These are phyloP conservation scores for Marisa cornuarietis DNA, from an alignment of 1,140 invertebrate species.

Conservation along the genomic window DNA sequence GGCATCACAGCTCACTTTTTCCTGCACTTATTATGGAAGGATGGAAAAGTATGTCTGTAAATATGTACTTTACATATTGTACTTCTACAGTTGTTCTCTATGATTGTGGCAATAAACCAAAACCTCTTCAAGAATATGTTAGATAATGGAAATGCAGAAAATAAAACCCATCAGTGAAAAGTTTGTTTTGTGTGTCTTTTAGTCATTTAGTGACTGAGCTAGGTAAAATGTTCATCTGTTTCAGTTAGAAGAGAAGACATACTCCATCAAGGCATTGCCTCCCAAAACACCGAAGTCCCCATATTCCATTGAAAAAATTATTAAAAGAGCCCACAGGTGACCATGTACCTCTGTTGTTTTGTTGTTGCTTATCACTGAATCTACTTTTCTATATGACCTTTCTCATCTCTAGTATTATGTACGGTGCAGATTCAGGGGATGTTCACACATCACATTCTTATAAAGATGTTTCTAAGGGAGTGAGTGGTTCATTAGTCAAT, in stretches of 20 bases:
- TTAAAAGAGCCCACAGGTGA: slow-evolving; percentile 48
- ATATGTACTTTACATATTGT: slow-evolving; percentile 1
- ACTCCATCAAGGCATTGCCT: slow-evolving; percentile 45
- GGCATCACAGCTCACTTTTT: slow-evolving; percentile 43
- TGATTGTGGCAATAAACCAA: not conserved
- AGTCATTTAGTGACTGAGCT: not conserved
- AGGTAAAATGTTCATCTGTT: not conserved
- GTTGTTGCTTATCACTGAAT: too few species aligned
- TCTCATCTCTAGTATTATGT: too few species aligned
- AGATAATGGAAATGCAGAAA: not conserved
- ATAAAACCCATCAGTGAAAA: too few species aligned
- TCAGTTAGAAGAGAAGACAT: slow-evolving; percentile 50
- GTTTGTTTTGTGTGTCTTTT: not conserved
- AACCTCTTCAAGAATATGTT: too few species aligned
- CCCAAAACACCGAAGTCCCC: slow-evolving; percentile 24
- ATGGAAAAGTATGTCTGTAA: slow-evolving; percentile 31
- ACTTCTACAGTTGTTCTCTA: not conserved
- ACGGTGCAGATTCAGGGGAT: too few species aligned
- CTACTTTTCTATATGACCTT: too few species aligned
- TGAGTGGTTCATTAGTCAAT: too few species aligned
- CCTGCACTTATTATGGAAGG: slow-evolving; percentile 33
- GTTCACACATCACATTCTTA: too few species aligned
- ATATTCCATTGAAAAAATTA: slow-evolving; percentile 47
- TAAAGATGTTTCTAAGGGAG: too few species aligned
- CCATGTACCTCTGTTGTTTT: not conserved